Evolutionary conservation across 2,113 vertebrate genomes (phyloP).

Genomic region (Podarcis muralis): DNA sequence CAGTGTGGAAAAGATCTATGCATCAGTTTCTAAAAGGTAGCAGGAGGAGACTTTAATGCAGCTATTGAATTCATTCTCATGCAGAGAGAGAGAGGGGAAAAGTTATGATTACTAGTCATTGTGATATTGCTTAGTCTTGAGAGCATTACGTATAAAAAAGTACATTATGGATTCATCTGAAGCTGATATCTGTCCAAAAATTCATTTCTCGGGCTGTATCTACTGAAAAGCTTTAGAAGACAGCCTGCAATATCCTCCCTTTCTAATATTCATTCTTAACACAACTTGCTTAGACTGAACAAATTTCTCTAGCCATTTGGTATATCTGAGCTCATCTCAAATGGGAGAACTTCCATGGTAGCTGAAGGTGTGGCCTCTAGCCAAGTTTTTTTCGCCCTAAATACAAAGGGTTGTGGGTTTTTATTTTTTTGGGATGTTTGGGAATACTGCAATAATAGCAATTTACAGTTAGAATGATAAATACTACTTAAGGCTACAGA

Average conservation of each 20-base stretch:
- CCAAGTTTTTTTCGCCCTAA: background rate
- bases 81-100: constrained; percentile 23
- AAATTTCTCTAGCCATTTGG: background rate
- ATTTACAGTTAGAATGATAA: background rate
- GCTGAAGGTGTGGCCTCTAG: background rate
- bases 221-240: constrained; percentile 13
- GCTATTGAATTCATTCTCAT: constrained; percentile 17
- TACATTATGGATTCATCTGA: constrained; percentile 19
- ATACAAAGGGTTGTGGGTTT: background rate
- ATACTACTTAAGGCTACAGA: background rate
- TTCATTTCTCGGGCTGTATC: background rate
- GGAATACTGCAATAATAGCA: background rate
- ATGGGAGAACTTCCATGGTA: background rate
- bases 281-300: background rate
- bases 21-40: constrained; percentile 43
- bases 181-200: constrained; percentile 22
- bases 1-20: constrained; percentile 32
- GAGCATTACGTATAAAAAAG: constrained; percentile 30
- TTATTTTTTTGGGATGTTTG: background rate
- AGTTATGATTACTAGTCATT: background rate
- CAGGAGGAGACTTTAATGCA: constrained; percentile 36
- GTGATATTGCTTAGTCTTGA: constrained; percentile 30
- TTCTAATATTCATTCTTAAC: background rate
- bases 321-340: background rate
- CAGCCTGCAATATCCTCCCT: background rate